A percentile compares a stretch with the other conserved stretches of the same genome.
Conservation (phyloP, 2,888 invertebrate species). For the Pristionchus mayeri region DNA sequence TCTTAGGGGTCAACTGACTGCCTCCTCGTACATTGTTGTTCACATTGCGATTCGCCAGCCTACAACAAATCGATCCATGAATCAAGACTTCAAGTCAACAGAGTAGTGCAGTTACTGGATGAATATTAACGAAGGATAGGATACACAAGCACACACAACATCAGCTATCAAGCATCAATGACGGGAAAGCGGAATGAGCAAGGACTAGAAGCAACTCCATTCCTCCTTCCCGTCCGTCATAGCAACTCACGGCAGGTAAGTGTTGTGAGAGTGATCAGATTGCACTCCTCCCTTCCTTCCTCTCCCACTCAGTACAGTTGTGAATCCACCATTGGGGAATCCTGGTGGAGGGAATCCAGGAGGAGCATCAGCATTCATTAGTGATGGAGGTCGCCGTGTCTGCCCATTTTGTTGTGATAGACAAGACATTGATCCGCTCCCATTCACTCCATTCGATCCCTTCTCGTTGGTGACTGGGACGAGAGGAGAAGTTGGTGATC, state of each 20-base stretch:
- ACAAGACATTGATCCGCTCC: not conserved
- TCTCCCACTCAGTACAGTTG: not conserved
- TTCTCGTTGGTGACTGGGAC: not conserved
- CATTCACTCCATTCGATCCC: not conserved
- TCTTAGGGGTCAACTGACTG: not conserved
- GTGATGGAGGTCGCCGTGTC: not conserved
- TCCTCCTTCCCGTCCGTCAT: not conserved
- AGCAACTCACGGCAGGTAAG: conserved; percentile 16
- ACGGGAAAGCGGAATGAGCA: not conserved
- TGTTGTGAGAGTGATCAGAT: not conserved
- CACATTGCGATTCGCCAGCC: conserved; percentile 1
- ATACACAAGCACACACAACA: not conserved
- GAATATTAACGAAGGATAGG: not conserved
- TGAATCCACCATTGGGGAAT: conserved; percentile 20
- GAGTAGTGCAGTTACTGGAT: not conserved
- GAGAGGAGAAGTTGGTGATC: not conserved
- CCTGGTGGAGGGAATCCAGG: not conserved
- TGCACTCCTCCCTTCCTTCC: not conserved
- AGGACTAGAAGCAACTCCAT: not conserved
- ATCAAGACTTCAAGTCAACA: too few relatives aligned
- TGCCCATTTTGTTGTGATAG: not conserved
- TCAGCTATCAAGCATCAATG: not conserved
- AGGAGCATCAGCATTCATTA: conserved; percentile 12
- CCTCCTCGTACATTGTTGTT: conserved; percentile 31
- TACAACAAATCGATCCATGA: conserved; percentile 12